A percentile compares a stretch with the other conserved stretches of the same genome.
phyloP scores from a whole-genome alignment of 2,888 invertebrate genomes.

The Tetheella fluctuosa region DNA sequence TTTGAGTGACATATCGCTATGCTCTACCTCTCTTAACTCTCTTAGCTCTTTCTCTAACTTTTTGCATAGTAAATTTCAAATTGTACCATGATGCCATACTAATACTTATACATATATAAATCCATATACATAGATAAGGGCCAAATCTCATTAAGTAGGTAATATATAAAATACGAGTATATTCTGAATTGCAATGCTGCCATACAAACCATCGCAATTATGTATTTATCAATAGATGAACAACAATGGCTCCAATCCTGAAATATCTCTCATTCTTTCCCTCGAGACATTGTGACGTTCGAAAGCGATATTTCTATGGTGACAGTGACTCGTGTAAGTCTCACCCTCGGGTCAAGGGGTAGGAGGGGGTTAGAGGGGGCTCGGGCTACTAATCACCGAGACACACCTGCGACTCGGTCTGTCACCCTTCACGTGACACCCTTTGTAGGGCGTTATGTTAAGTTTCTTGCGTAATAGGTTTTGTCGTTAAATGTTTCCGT shows the following conservation, averaged over 20 bases:
- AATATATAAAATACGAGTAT: too few relatives aligned
- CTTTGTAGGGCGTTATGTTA: slow-evolving; percentile 5
- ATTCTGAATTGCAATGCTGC: too few relatives aligned
- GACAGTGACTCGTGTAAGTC: slow-evolving; percentile 9
- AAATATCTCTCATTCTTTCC: background rate
- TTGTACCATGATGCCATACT: too few relatives aligned
- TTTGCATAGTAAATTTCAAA: too few relatives aligned
- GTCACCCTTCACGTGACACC: slow-evolving; percentile 10
- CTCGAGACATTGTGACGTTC: background rate
- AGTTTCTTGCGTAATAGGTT: slow-evolving; percentile 6
- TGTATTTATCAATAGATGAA: background rate
- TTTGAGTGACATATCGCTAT: too few relatives aligned
- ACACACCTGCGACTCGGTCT: slow-evolving; percentile 22
- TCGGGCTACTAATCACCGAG: slow-evolving; percentile 24
- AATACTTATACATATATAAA: too few relatives aligned
- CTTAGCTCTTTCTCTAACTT: too few relatives aligned
- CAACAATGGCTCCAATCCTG: background rate
- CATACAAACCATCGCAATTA: background rate
- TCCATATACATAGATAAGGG: too few relatives aligned
- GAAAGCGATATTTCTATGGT: background rate
- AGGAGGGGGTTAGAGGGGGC: background rate
- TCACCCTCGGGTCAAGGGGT: slow-evolving; percentile 5
- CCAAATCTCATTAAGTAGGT: too few relatives aligned
- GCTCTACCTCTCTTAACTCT: too few relatives aligned
- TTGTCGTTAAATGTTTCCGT: slow-evolving; percentile 3